Base-by-base conservation (phyloP, 2,888 invertebrate genomes). In the Lordiphosa andalusiaca region DNA sequence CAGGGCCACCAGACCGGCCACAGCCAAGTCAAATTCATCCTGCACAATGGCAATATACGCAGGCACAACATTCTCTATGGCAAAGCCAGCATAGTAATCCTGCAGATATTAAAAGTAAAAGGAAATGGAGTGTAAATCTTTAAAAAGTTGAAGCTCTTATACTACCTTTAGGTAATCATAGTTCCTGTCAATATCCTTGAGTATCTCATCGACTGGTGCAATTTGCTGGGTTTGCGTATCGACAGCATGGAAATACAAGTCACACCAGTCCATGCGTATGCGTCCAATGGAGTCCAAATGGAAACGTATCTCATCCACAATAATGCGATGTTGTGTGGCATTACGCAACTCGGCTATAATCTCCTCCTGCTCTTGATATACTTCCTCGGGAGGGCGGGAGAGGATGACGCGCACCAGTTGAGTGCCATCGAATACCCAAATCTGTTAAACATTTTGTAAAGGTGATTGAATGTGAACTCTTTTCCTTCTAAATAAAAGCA, bases 391-490 rank as follows among this genome's bases (percentile, higher is more conserved):
- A 10, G 95, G 93, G 38, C 95, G 92, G 0, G 96, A 96, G 13
- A 97, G 91, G 64, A 96, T 96, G 62, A 98, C 93, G 58, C 95
- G 92, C 58, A 96, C 95, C 48, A 96, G 91, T 67, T 97, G 94
- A 0, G 94, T 93, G 0, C 94, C 93, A 85, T 96, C 95, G 73
- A 96, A 96, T 40, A 98, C 93, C 97, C 97, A 98, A 9, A 97
- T 92, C 96, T 96, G 21, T n/a, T 19, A 33, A 49, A 48, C n/a
- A n/a, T n/a, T 25, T 44, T 2, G 23, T 38, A 23, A 2, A 37
- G 12, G 7, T 25, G 1, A 39, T 53, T 16, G 6, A 3, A 10
- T 23, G n/a, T n/a, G n/a, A n/a, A n/a, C n/a, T n/a, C n/a, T n/a
- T n/a, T n/a, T n/a, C n/a, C n/a, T n/a, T n/a, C n/a, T n/a, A n/a